Evolutionary conservation across 2,797 vertebrate species (phyloP).

Genomic region (Parambassis ranga): DNA sequence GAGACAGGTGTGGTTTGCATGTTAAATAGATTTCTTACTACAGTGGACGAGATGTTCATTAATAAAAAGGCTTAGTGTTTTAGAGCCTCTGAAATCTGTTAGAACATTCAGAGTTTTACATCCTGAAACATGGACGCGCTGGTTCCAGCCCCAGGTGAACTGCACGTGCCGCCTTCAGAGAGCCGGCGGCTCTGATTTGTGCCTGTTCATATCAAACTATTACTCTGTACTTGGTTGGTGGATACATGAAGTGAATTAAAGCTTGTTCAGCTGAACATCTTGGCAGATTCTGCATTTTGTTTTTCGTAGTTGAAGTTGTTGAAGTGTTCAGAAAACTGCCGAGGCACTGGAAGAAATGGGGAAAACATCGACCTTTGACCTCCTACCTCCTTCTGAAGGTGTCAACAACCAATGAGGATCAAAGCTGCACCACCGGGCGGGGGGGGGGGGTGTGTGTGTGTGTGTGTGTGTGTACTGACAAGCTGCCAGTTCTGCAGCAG

Average conservation of each 20-base stretch:
- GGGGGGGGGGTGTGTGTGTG: no score
- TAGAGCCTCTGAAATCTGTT: background rate
- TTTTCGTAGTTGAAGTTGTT: no score
- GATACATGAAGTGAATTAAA: slow-evolving; percentile 49
- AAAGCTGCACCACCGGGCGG: no score
- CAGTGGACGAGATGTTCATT: background rate
- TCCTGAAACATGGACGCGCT: no score
- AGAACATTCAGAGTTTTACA: no score
- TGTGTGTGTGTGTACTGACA: no score
- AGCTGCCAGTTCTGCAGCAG: no score
- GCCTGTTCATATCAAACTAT: slow-evolving; percentile 9
- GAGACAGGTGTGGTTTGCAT: background rate
- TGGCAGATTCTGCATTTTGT: background rate
- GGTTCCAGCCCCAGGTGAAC: background rate
- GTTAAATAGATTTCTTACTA: background rate
- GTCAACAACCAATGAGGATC: no score
- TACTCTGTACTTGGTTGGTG: slow-evolving; percentile 19
- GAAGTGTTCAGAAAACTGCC: no score
- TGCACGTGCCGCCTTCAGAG: slow-evolving; percentile 17
- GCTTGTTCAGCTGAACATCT: slow-evolving; percentile 20
- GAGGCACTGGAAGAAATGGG: no score
- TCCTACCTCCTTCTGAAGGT: no score
- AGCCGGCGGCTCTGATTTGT: slow-evolving; percentile 13
- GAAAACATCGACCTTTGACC: background rate
- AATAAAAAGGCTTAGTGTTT: no score